These are phyloP conservation scores for Dynastes hyllus DNA, from an alignment of 2,888 invertebrate species.

Conservation along the genomic window DNA sequence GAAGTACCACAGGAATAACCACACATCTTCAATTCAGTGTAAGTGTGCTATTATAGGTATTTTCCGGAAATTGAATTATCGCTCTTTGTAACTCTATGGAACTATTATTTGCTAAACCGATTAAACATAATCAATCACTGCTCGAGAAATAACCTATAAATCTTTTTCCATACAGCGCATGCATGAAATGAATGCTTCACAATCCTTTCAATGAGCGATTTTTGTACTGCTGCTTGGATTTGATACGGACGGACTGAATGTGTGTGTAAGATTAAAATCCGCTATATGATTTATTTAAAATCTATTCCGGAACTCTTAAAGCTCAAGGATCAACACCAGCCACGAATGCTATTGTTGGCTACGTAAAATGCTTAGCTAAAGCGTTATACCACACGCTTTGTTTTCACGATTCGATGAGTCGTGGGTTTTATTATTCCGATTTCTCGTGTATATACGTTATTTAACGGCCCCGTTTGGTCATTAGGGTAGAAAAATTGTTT, in stretches of 20 bases:
- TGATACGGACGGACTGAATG: too few species aligned
- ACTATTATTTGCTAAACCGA: too few species aligned
- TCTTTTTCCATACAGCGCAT: background rate
- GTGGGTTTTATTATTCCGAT: conserved; percentile 35
- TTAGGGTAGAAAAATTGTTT: conserved; percentile 47
- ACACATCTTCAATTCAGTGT: too few species aligned
- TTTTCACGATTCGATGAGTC: conserved; percentile 25
- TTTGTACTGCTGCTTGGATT: too few species aligned
- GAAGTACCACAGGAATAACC: too few species aligned
- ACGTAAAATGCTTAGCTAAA: conserved; percentile 10
- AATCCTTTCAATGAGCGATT: too few species aligned
- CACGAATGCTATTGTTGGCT: conserved; percentile 21
- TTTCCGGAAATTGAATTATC: too few species aligned
- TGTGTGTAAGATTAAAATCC: too few species aligned
- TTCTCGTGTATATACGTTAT: conserved; percentile 36
- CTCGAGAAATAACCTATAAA: background rate
- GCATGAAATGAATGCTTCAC: too few species aligned
- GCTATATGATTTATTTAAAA: background rate
- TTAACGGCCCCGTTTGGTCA: conserved; percentile 24
- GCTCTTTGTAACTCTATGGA: too few species aligned
- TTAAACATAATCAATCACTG: too few species aligned
- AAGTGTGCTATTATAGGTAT: too few species aligned
- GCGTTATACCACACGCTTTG: conserved; percentile 13
- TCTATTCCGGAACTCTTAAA: conserved; percentile 7
- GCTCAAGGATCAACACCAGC: conserved; percentile 26